A percentile compares a stretch with the other conserved stretches of the same genome.
Conservation (phyloP, 2,113 vertebrate species). For the Epinephelus lanceolatus region DNA sequence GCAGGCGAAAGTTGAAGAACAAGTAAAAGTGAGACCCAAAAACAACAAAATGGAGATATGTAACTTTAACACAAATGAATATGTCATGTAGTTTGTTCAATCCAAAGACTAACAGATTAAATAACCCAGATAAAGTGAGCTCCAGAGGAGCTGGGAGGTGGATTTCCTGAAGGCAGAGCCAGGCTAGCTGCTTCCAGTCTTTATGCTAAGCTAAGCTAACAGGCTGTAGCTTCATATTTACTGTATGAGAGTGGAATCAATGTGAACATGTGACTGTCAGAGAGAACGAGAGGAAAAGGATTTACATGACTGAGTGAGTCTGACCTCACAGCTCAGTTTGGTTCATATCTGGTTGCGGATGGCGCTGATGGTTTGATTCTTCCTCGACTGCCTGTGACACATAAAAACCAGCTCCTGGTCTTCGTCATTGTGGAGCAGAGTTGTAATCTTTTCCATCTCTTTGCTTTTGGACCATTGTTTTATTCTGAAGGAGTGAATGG, state of each 20-base stretch:
- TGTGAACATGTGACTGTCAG: neutral
- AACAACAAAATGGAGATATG: too few relatives aligned
- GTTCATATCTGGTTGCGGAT: neutral
- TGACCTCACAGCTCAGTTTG: neutral
- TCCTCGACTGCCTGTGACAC: slow-evolving; percentile 31
- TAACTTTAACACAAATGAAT: too few relatives aligned
- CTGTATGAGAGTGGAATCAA: too few relatives aligned
- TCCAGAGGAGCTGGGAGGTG: too few relatives aligned
- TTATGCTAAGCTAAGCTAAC: slow-evolving; percentile 3
- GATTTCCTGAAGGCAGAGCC: too few relatives aligned
- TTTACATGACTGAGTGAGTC: too few relatives aligned
- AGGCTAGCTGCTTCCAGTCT: neutral
- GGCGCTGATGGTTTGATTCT: slow-evolving; percentile 2
- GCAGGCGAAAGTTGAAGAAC: too few relatives aligned
- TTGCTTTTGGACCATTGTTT: slow-evolving; percentile 37
- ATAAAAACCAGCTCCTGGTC: neutral
- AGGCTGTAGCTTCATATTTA: neutral
- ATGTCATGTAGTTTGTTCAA: too few relatives aligned
- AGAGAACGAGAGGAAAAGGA: neutral
- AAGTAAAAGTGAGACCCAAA: too few relatives aligned
- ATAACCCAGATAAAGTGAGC: too few relatives aligned
- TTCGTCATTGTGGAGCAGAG: neutral
- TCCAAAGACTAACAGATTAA: too few relatives aligned
- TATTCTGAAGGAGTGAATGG: slow-evolving; percentile 34
- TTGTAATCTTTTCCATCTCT: slow-evolving; percentile 19